Evolutionary conservation across 1,140 invertebrate genomes (phyloP).

Genomic region (Ostrea edulis): DNA sequence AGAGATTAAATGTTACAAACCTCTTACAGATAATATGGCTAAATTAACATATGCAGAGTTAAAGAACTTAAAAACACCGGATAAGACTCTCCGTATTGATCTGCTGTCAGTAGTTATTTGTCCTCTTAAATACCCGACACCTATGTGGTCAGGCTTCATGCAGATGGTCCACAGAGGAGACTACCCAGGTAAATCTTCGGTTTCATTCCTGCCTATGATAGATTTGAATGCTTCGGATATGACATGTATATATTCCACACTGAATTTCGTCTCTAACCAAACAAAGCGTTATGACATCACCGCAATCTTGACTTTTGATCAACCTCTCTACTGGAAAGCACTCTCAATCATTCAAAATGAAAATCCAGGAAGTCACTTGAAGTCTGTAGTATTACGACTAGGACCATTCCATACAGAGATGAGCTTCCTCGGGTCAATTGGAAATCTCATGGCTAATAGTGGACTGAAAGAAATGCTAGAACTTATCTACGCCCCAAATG

Average conservation of each 20-base stretch:
- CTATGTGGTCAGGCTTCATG: slow-evolving; percentile 52
- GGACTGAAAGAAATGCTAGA: slow-evolving; percentile 59
- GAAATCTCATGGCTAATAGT: slow-evolving; percentile 58
- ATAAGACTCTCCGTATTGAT: slow-evolving; percentile 35
- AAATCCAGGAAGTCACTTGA: slow-evolving; percentile 45
- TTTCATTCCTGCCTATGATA: slow-evolving; percentile 66
- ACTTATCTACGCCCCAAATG: slow-evolving; percentile 60
- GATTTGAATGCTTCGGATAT: slow-evolving; percentile 65
- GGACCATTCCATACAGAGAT: slow-evolving; percentile 63
- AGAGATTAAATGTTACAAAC: slow-evolving; percentile 41
- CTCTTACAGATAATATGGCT: not conserved
- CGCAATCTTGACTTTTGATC: slow-evolving; percentile 68
- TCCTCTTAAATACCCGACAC: slow-evolving; percentile 25
- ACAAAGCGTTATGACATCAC: slow-evolving; percentile 50
- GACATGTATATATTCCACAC: slow-evolving; percentile 67
- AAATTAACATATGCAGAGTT: not conserved
- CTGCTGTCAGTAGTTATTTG: slow-evolving; percentile 51
- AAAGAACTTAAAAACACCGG: not conserved
- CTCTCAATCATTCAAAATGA: slow-evolving; percentile 47
- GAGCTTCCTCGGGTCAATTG: slow-evolving; percentile 64
- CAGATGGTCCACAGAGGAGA: slow-evolving; percentile 47
- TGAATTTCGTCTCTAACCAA: slow-evolving; percentile 58
- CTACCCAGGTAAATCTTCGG: slow-evolving; percentile 60
- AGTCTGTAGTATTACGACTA: slow-evolving; percentile 46
- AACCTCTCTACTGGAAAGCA: slow-evolving; percentile 67